Evolutionary conservation across 2,113 vertebrate species (phyloP), one percentile per base, ranked within the genome.

Genomic region (Hypomesus transpacificus): DNA sequence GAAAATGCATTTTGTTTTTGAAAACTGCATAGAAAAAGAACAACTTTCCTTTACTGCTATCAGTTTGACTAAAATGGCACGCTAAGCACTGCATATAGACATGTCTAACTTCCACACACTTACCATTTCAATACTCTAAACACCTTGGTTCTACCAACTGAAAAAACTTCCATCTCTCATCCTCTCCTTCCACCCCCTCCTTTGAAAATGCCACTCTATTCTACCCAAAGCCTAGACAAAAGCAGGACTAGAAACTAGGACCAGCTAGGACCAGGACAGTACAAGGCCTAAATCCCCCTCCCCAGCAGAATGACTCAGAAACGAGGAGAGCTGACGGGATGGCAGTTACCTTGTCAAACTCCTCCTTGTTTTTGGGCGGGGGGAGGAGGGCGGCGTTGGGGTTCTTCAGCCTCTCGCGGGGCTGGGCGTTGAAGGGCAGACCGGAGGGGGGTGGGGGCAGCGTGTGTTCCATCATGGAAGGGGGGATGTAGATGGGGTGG

Each of bases 401-500:
- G 78, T 98, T 99, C 91, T 98, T 98, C 87, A 99, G 91, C 59
- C 96, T 94, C 87, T 99, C 97, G 80, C 95, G 93, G 79, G 97
- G 95, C 91, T 99, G 97, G 68, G 96, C 96, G 75, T 99, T 99
- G 92, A 99, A 99, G 80, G 97, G 97, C 74, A 99, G 94, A 88
- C 97, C 97, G 51, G 97, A 99, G 1, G 97, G 97, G 86, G 97
- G 97, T 0, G 97, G 97, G 0, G 97, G 97, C 28, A 99, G 94
- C 0, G 96, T 98, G 74, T 98, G 96, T 90, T 99, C 97, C 97
- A 99, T 97, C 97, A 99, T 97, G 68, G 97, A 98, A 73, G 96
- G 97, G 2, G 97, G 97, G 91, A 99, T 99, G 91, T 99, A 99
- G 90, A 99, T 98, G 61, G 97, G 97, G 85, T 99, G 97, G 73